Conservation (phyloP, 2,797 vertebrate species). For the Rhinoraja longicauda region DNA sequence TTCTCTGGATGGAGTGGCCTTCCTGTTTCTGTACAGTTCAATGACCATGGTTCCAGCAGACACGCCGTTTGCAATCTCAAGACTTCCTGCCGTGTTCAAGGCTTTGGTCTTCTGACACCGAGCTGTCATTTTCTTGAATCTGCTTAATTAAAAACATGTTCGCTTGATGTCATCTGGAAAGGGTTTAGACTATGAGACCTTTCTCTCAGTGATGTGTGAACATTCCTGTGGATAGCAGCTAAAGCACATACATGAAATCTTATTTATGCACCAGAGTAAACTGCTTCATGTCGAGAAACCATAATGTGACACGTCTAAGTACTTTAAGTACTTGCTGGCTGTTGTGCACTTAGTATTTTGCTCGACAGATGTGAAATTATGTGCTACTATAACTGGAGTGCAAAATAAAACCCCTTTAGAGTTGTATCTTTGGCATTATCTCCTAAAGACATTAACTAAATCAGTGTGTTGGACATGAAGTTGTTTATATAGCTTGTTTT, state of each 20-base stretch:
- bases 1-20: slow-evolving; percentile 51
- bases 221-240: slow-evolving; percentile 47
- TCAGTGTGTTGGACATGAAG: not conserved
- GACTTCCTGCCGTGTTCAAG: slow-evolving; percentile 62
- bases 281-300: slow-evolving; percentile 29
- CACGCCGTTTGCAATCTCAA: slow-evolving; percentile 59
- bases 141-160: slow-evolving; percentile 66
- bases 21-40: slow-evolving; percentile 61
- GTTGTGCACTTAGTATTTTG: slow-evolving; percentile 6
- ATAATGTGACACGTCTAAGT: slow-evolving; percentile 29
- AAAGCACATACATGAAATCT: slow-evolving; percentile 37
- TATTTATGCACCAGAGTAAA: slow-evolving; percentile 6
- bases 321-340: not conserved
- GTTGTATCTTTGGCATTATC: not conserved
- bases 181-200: slow-evolving; percentile 49
- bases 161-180: slow-evolving; percentile 46
- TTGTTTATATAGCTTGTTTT: not conserved
- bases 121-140: slow-evolving; percentile 52
- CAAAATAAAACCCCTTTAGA: not conserved
- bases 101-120: slow-evolving; percentile 54
- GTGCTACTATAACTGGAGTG: not conserved
- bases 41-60: slow-evolving; percentile 52
- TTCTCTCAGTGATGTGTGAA: slow-evolving; percentile 49
- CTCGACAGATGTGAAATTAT: not conserved
- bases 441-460: not conserved